These are phyloP conservation scores for Pungitius pungitius DNA, from an alignment of 2,113 vertebrate genomes.

Conservation along the genomic window DNA sequence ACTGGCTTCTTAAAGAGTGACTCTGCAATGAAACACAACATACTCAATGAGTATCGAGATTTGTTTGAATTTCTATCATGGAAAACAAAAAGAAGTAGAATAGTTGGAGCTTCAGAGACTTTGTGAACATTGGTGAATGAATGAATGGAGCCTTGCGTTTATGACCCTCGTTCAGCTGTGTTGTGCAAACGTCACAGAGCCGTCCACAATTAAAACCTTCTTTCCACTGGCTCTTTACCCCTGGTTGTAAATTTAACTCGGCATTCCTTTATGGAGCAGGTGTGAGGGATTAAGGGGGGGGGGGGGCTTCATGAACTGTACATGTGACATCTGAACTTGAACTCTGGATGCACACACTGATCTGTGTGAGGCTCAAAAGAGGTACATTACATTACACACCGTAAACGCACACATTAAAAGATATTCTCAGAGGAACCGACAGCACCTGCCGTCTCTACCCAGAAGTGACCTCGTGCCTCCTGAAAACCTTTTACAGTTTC, in stretches of 20 bases:
- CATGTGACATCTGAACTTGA: conserved; percentile 67
- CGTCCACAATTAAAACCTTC: conserved; percentile 67
- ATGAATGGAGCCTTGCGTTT: background rate
- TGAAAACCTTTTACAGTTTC: conserved; percentile 18
- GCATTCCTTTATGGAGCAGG: conserved; percentile 77
- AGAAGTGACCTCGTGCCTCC: background rate
- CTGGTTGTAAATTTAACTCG: conserved; percentile 78
- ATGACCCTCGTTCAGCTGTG: background rate
- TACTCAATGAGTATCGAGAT: background rate
- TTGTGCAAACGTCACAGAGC: conserved; percentile 33
- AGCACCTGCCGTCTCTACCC: conserved; percentile 13
- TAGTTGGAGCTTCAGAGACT: background rate
- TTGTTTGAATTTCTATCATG: background rate
- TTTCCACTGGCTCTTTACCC: conserved; percentile 63
- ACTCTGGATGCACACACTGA: conserved; percentile 19
- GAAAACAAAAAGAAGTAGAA: background rate
- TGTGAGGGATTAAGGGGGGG: conserved; percentile 72
- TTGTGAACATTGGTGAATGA: too few species aligned
- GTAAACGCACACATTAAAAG: conserved; percentile 4
- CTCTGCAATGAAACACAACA: background rate
- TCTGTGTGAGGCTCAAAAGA: conserved; percentile 7
- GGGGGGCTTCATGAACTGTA: conserved; percentile 51
- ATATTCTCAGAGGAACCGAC: conserved; percentile 17
- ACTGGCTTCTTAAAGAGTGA: background rate
- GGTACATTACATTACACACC: conserved; percentile 7